Percentiles rank a stretch among this genome's conserved stretches.
phyloP scores from a whole-genome alignment of 1,140 invertebrate genomes.

The Vollenhovia emeryi region DNA sequence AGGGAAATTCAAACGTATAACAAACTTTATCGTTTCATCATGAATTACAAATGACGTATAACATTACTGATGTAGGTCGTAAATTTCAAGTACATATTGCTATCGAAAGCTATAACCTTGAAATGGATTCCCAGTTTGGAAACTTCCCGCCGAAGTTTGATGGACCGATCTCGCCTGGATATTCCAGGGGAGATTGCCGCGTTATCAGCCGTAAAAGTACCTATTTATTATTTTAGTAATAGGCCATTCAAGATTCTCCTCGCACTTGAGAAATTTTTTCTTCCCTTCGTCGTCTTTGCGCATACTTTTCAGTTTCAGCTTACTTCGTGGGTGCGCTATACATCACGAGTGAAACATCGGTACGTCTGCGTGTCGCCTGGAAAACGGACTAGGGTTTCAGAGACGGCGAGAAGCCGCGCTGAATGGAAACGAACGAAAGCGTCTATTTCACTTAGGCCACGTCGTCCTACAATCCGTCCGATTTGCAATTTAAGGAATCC shows the following conservation, averaged over 20 bases:
- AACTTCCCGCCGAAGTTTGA: background rate
- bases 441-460: background rate
- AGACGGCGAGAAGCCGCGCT: background rate
- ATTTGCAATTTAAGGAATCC: background rate
- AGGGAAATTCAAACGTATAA: background rate
- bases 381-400: background rate
- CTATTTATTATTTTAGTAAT: conserved; percentile 21
- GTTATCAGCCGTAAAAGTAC: conserved; percentile 5
- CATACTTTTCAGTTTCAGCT: conserved; percentile 14
- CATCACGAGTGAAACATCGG: background rate
- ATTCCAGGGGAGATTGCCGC: background rate
- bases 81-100: conserved; percentile 3
- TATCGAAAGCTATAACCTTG: conserved; percentile 16
- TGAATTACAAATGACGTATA: background rate
- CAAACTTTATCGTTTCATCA: background rate
- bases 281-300: too few species aligned
- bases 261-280: background rate
- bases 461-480: background rate
- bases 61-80: background rate
- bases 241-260: background rate
- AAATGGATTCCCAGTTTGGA: background rate
- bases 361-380: background rate
- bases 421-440: background rate
- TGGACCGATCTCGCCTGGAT: background rate
- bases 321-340: background rate